A percentile compares a stretch with the other conserved stretches of the same genome.
Evolutionary conservation across 1,140 invertebrate species (phyloP).

Genomic region (Mizuhopecten yessoensis): DNA sequence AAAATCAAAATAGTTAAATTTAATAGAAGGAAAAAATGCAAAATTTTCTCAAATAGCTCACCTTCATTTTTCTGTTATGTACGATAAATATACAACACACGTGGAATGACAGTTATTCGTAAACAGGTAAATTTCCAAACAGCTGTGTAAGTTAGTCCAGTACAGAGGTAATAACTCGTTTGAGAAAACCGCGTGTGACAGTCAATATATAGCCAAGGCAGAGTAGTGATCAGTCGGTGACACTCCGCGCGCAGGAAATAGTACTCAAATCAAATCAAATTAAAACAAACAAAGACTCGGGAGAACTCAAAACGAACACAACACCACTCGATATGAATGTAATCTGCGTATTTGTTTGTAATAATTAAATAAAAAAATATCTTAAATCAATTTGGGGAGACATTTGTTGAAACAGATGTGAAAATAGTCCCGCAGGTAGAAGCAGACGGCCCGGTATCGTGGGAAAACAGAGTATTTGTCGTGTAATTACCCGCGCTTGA

Average conservation of each 20-base stretch:
- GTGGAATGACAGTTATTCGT: not conserved
- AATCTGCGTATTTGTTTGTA: not conserved
- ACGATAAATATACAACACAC: not conserved
- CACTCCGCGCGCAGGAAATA: slow-evolving; percentile 8
- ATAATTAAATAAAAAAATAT: not conserved
- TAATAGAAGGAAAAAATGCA: not conserved
- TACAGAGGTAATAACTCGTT: not conserved
- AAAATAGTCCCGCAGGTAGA: slow-evolving; percentile 44
- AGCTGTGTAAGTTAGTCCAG: slow-evolving; percentile 1
- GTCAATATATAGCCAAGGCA: not conserved
- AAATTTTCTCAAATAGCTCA: not conserved
- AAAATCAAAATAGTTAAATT: not conserved
- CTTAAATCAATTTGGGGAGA: not conserved
- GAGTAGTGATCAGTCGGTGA: slow-evolving; percentile 16
- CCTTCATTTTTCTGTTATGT: slow-evolving; percentile 13
- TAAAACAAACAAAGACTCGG: not conserved
- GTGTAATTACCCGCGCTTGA: slow-evolving; percentile 17
- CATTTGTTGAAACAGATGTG: slow-evolving; percentile 41
- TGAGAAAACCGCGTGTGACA: slow-evolving; percentile 37
- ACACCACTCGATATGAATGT: not conserved
- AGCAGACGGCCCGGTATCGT: slow-evolving; percentile 48
- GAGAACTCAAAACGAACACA: not conserved
- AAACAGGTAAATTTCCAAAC: not conserved
- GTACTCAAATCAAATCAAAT: not conserved
- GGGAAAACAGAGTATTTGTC: slow-evolving; percentile 47